These are phyloP conservation scores for Eucera pruinosa DNA, from an alignment of 2,888 invertebrate species.

Conservation along the genomic window DNA sequence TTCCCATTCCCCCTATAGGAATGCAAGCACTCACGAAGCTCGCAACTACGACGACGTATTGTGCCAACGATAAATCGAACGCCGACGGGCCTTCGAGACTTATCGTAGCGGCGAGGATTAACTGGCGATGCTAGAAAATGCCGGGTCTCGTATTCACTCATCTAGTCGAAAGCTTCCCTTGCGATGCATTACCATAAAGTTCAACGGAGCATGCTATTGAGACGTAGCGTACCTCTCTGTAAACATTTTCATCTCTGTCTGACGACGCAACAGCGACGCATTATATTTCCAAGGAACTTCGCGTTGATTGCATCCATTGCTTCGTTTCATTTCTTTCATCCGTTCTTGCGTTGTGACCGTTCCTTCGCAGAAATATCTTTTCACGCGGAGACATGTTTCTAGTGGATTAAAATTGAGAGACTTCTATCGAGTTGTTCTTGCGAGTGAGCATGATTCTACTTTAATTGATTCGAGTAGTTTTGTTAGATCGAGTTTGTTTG, in stretches of 20 bases:
- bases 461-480: too few relatives aligned
- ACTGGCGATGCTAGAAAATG: conserved; percentile 58
- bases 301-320: background rate
- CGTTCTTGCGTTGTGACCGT: background rate
- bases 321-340: background rate
- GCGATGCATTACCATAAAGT: conserved; percentile 15
- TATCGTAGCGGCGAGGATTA: conserved; percentile 59
- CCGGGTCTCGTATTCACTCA: conserved; percentile 42
- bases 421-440: background rate
- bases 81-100: conserved; percentile 63
- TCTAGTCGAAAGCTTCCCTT: conserved; percentile 31
- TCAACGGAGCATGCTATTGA: background rate
- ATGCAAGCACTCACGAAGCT: conserved; percentile 58
- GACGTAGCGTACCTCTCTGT: background rate
- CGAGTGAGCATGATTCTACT: too few relatives aligned
- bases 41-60: conserved; percentile 69
- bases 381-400: background rate
- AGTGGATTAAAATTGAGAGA: too few relatives aligned
- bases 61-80: conserved; percentile 68
- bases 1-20: conserved; percentile 46
- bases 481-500: too few relatives aligned
- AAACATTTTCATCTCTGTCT: conserved; percentile 18
- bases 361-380: background rate
- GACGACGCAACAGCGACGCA: background rate
- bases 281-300: background rate